These are phyloP conservation scores for Nipponia nippon DNA, from an alignment of 2,113 vertebrate genomes.

Conservation along the genomic window DNA sequence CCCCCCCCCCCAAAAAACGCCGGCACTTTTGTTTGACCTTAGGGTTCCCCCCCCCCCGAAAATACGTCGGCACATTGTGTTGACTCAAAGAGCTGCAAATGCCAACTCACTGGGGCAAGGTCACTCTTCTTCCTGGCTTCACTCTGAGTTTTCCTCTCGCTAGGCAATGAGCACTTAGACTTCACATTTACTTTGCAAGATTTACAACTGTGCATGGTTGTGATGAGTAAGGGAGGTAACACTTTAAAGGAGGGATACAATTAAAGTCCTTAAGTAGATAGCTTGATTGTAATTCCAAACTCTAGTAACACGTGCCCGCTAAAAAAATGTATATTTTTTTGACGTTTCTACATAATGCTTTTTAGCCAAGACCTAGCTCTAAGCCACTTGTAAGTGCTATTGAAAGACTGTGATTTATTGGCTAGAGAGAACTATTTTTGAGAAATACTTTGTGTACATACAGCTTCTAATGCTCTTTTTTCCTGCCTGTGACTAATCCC, in stretches of 20 bases:
- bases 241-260: neutral
- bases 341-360: neutral
- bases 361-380: neutral
- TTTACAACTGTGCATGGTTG: neutral
- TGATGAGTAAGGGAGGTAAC: neutral
- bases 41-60: neutral
- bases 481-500: slow-evolving; percentile 37
- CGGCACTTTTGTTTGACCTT: no score
- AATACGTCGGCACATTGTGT: neutral
- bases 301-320: neutral
- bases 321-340: neutral
- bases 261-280: neutral
- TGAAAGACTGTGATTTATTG: neutral
- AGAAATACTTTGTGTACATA: slow-evolving; percentile 14
- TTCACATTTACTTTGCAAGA: neutral
- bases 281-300: neutral
- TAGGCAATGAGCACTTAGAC: neutral
- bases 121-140: neutral
- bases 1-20: rapidly evolving
- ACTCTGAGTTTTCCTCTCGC: neutral
- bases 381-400: neutral
- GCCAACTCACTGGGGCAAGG: neutral
- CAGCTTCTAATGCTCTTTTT: slow-evolving; percentile 15
- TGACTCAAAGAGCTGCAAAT: neutral
- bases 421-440: neutral